These are phyloP conservation scores for Sitobion miscanthi DNA, from an alignment of 1,140 invertebrate species.

Conservation along the genomic window DNA sequence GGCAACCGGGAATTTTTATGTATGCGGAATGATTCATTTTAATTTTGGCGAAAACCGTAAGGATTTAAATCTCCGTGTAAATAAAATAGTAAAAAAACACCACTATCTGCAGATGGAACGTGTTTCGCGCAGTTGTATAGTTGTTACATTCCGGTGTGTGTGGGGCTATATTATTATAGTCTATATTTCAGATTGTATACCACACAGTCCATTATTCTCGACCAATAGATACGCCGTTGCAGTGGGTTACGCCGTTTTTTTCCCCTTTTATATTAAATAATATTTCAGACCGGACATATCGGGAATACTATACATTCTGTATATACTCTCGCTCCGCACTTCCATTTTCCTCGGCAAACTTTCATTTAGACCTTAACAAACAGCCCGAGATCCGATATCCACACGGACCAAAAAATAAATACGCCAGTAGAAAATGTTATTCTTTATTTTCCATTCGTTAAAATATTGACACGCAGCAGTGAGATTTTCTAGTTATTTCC, in stretches of 20 bases:
- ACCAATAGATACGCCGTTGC: not conserved
- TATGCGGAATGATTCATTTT: not conserved
- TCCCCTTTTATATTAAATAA: slow-evolving; percentile 27
- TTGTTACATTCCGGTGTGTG: not conserved
- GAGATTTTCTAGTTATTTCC: slow-evolving; percentile 19
- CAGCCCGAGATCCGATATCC: slow-evolving; percentile 6
- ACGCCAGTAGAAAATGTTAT: not conserved
- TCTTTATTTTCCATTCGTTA: slow-evolving; percentile 11
- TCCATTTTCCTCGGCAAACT: slow-evolving; percentile 13
- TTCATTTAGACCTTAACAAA: slow-evolving; percentile 30
- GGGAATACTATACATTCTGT: not conserved
- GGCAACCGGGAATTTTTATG: not conserved
- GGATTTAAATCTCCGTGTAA: not conserved
- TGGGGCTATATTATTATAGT: not conserved
- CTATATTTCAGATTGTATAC: not conserved
- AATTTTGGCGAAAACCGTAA: not conserved
- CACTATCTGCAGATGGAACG: not conserved
- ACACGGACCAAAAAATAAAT: slow-evolving; percentile 15
- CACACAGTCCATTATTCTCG: not conserved
- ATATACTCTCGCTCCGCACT: not conserved
- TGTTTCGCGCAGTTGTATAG: not conserved
- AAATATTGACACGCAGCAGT: not conserved
- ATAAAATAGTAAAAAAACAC: not conserved
- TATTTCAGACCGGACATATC: not conserved
- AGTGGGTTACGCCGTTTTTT: not conserved